These are phyloP conservation scores for Dicyrtoma fusca DNA, from an alignment of 2,888 invertebrate genomes.

Conservation along the genomic window DNA sequence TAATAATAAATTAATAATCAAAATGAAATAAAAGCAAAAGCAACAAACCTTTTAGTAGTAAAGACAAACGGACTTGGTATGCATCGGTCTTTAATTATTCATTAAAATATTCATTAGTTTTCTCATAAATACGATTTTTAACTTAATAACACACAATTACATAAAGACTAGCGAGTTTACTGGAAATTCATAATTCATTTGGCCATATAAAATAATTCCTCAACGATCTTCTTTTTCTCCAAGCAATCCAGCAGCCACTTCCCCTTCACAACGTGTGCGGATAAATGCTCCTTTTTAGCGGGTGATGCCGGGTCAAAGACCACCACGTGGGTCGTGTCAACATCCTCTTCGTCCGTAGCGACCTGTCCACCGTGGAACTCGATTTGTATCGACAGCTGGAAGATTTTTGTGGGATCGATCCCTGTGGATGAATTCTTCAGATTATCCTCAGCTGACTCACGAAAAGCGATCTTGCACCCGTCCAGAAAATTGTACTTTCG, in stretches of 20 bases:
- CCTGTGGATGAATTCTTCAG: no score
- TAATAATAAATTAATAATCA: no score
- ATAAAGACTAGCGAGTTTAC: no score
- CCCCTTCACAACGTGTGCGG: conserved; percentile 41
- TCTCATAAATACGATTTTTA: no score
- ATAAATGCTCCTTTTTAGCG: neutral
- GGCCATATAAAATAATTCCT: conserved; percentile 35
- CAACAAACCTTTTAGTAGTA: no score
- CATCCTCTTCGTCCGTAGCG: conserved; percentile 23
- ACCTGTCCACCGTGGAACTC: conserved; percentile 48
- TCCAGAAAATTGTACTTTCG: conserved; percentile 29
- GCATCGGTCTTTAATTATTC: no score
- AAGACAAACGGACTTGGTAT: no score
- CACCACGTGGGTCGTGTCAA: conserved; percentile 43
- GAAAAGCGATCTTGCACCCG: conserved; percentile 35
- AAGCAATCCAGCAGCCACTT: conserved; percentile 49
- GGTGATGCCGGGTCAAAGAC: conserved; percentile 30
- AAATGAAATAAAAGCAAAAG: no score
- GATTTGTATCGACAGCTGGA: neutral
- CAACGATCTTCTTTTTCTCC: conserved; percentile 28
- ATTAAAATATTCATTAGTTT: no score
- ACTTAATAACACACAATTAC: no score
- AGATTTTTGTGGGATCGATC: neutral
- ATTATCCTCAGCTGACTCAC: conserved; percentile 16
- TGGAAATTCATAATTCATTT: no score